Base-by-base conservation (phyloP, 2,797 vertebrate genomes). In the Pseudocheirus occidentalis region DNA sequence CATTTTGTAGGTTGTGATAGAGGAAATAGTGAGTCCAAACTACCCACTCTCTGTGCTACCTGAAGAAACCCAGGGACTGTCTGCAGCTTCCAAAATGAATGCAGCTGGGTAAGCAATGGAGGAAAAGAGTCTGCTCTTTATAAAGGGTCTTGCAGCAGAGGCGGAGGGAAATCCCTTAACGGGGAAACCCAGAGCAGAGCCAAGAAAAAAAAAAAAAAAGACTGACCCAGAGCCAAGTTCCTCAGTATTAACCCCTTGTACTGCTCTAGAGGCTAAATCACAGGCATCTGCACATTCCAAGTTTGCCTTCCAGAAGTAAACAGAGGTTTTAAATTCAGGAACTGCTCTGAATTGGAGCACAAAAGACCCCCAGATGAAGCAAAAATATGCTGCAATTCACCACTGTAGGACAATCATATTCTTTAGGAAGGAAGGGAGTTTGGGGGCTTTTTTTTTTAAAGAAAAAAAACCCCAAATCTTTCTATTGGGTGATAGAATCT, bases 151-250 rank as follows among this genome's bases (percentile, higher is more conserved):
- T 28, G 50, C 12, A 5, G 31, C 53, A 58, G 55, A 14, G 92
- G 96, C 92, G 97, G 95, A 97, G 98, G 98, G 98, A 98, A 99
- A 98, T 97, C 97, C 98, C 98, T 54, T 95, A 92, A 18, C 57
- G 95, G 98, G 98, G 96, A 98, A 98, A 94, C 96, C 97, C 98
- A 90, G 95, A 87, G 58, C 34, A 93, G 21, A 53, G 93, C 90
- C 97, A 95, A 94, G 94, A 53, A 29, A 53, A 29, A 73, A 73
- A 66, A 96, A n/a, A n/a, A 18, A 0, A 40, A 0, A 16, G 21
- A n/a, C 95, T 96, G 97, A 97, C 94, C 91, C 34, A 13, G 66
- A 46, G 98, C 96, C 97, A 98, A 97, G 96, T 92, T 58, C 52
- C 90, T 90, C 97, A 91, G 62, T 7, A 90, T 98, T 98, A 97